These are phyloP conservation scores for Tachycineta bicolor DNA, from an alignment of 2,113 vertebrate genomes.

Conservation along the genomic window DNA sequence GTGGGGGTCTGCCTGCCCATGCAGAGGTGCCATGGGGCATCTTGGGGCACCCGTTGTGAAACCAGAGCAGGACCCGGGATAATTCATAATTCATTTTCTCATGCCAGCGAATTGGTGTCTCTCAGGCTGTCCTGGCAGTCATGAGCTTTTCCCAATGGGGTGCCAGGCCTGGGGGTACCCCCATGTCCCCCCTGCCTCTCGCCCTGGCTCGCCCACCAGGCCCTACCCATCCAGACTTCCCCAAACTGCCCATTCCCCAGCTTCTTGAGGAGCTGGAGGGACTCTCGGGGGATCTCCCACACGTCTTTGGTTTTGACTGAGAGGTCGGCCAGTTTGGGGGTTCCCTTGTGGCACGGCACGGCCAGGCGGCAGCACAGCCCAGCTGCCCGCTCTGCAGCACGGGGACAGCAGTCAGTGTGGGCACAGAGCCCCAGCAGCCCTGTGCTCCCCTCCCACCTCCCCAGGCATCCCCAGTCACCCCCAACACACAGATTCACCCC, in stretches of 20 bases:
- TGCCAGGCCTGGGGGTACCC: constrained; percentile 6
- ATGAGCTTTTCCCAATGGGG: neutral
- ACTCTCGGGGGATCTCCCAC: constrained; percentile 93
- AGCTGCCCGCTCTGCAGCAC: constrained; percentile 82
- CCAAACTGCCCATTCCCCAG: constrained; percentile 92
- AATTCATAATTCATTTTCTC: neutral
- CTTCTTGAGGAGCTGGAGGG: constrained; percentile 91
- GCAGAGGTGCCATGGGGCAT: neutral
- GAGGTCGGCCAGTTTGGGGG: constrained; percentile 89
- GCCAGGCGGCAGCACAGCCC: constrained; percentile 90
- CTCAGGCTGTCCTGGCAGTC: neutral
- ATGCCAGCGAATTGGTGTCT: fast-evolving
- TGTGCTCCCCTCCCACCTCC: neutral
- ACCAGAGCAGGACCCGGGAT: neutral
- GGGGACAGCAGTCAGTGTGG: neutral
- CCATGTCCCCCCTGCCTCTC: neutral
- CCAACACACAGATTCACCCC: neutral
- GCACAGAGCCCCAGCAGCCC: neutral
- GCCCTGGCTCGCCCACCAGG: neutral
- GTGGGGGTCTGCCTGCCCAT: neutral
- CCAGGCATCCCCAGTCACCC: neutral
- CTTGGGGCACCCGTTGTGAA: neutral
- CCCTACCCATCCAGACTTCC: constrained; percentile 94
- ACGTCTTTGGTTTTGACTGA: constrained; percentile 95
- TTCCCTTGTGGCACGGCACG: constrained; percentile 87